These are phyloP conservation scores for Scelioninae gen. 1 DNA, from an alignment of 2,888 invertebrate genomes.

Conservation along the genomic window DNA sequence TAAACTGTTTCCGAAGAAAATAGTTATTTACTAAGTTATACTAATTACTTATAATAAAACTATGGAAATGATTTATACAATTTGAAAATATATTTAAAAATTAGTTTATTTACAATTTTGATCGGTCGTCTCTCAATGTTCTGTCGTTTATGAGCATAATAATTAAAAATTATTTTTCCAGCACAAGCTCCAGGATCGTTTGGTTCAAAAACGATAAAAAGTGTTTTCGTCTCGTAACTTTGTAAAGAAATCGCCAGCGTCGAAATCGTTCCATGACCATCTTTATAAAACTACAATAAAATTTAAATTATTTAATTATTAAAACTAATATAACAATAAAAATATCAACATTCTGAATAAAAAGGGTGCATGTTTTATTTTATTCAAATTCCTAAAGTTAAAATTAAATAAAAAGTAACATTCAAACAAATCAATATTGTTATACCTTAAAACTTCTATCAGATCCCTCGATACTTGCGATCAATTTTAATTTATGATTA, in stretches of 20 bases:
- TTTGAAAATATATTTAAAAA: no score
- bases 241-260: conserved; percentile 84
- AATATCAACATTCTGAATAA: not conserved
- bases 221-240: conserved; percentile 86
- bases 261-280: conserved; percentile 77
- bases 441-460: conserved; percentile 80
- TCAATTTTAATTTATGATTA: conserved; percentile 86
- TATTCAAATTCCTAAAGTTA: no score
- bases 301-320: no score
- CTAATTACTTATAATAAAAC: no score
- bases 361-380: no score
- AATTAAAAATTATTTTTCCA: conserved; percentile 86
- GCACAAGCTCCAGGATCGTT: conserved; percentile 85
- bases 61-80: no score
- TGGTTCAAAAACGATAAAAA: conserved; percentile 86
- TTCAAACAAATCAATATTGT: no score
- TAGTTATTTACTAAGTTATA: no score
- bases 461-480: conserved; percentile 84
- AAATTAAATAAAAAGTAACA: no score
- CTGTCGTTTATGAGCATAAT: conserved; percentile 79
- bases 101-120: conserved; percentile 75
- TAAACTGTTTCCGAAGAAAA: no score
- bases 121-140: conserved; percentile 71
- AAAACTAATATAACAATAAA: not conserved
- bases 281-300: conserved; percentile 78